phyloP scores from a whole-genome alignment of 2,888 invertebrate species.

The Nymphalis polychloros region DNA sequence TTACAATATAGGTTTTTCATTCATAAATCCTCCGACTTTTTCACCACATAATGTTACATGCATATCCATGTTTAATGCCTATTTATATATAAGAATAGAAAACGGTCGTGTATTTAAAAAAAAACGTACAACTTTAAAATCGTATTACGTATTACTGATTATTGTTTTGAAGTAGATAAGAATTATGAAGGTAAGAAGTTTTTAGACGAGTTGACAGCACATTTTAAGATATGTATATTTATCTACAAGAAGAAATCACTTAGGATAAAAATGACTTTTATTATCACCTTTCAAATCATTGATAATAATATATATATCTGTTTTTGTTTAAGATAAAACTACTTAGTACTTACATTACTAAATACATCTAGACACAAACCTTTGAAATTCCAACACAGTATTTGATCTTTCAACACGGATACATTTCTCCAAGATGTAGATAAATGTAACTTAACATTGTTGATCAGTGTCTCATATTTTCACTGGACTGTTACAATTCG shows the following conservation, averaged over 20 bases:
- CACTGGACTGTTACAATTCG: slow-evolving; percentile 52
- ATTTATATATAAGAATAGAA: too few relatives aligned
- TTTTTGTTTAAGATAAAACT: slow-evolving; percentile 4
- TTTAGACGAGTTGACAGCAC: neutral
- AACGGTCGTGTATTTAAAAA: too few relatives aligned
- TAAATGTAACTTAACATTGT: slow-evolving; percentile 65
- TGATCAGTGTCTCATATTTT: slow-evolving; percentile 58
- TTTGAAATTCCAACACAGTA: slow-evolving; percentile 37
- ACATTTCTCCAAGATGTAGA: slow-evolving; percentile 52
- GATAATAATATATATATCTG: slow-evolving; percentile 10
- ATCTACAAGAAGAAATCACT: neutral
- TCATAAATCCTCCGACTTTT: too few relatives aligned
- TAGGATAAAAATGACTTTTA: slow-evolving; percentile 7
- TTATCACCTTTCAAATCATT: slow-evolving; percentile 4
- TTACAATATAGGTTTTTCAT: too few relatives aligned
- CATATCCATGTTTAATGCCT: too few relatives aligned
- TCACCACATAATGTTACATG: too few relatives aligned
- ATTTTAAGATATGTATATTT: neutral
- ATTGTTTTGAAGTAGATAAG: too few relatives aligned
- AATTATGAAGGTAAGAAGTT: neutral
- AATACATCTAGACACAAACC: slow-evolving; percentile 38
- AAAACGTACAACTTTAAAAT: too few relatives aligned
- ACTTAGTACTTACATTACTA: neutral
- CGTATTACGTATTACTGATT: too few relatives aligned
- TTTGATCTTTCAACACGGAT: slow-evolving; percentile 41